phyloP scores from a whole-genome alignment of 2,797 vertebrate genomes.

The Myotis planiceps region DNA sequence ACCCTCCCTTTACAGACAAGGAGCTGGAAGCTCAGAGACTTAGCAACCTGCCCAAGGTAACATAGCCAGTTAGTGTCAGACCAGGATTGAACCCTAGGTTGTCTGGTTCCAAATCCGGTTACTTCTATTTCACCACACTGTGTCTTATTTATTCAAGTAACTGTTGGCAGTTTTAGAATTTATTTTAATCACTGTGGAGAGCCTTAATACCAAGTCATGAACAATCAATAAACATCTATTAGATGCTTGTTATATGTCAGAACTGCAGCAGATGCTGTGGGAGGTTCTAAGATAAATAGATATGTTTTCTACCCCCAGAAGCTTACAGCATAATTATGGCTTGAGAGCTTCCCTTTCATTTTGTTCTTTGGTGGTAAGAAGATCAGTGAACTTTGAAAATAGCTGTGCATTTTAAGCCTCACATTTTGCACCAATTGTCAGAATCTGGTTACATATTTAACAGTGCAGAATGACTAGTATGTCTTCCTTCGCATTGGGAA shows the following conservation, averaged over 20 bases:
- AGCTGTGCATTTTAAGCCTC: not conserved
- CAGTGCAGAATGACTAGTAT: not conserved
- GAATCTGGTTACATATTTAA: not conserved
- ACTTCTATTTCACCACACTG: not conserved
- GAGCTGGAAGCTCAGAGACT: not conserved
- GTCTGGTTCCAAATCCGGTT: constrained; percentile 5
- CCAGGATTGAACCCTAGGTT: not conserved
- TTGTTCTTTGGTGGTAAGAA: constrained; percentile 15
- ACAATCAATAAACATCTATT: constrained; percentile 17
- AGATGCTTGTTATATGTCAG: not conserved
- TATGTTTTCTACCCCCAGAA: not conserved
- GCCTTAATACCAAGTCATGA: constrained; percentile 1
- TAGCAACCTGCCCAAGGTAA: not conserved
- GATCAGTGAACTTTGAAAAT: constrained; percentile 42
- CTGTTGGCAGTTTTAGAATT: not conserved
- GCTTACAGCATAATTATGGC: not conserved
- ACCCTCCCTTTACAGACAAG: not conserved
- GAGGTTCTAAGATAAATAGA: not conserved
- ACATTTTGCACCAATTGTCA: not conserved
- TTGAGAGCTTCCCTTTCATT: constrained; percentile 11
- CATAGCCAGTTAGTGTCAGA: not conserved
- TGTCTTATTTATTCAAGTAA: not conserved
- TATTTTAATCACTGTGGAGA: constrained; percentile 29
- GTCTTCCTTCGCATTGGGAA: not conserved
- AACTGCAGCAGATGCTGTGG: not conserved